Evolutionary conservation across 2,888 invertebrate species (phyloP).

Genomic region (Torymus texanus): DNA sequence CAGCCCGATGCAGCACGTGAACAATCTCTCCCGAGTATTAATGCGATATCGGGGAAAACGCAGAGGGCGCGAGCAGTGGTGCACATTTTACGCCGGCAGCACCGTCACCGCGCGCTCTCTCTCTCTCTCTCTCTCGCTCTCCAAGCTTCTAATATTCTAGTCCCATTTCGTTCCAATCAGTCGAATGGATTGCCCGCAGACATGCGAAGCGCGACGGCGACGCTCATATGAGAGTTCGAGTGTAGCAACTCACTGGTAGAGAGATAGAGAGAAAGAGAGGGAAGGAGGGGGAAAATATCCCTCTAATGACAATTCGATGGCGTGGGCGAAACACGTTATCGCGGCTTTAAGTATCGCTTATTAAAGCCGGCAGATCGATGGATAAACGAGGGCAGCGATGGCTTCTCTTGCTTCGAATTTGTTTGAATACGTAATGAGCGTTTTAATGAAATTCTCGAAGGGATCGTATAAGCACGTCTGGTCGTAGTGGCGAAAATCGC

Average conservation of each 20-base stretch:
- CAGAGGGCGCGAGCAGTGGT: background rate
- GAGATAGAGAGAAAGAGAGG: too few relatives aligned
- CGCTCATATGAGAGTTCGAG: background rate
- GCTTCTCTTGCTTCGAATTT: too few relatives aligned
- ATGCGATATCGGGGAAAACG: conserved; percentile 17
- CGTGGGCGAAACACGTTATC: conserved; percentile 28
- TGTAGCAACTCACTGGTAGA: conserved; percentile 7
- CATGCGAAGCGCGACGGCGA: conserved; percentile 26
- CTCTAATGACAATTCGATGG: conserved; percentile 46
- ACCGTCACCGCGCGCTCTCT: too few relatives aligned
- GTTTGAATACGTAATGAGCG: background rate
- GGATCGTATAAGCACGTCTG: too few relatives aligned
- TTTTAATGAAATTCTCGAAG: background rate
- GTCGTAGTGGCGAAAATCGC: too few relatives aligned
- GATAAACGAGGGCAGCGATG: background rate
- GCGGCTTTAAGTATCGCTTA: conserved; percentile 21
- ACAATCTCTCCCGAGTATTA: background rate
- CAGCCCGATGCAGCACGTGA: background rate
- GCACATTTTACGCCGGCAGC: too few relatives aligned
- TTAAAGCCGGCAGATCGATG: conserved; percentile 1
- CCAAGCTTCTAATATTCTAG: conserved; percentile 42
- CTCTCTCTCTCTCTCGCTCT: too few relatives aligned
- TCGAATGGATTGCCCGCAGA: conserved; percentile 49
- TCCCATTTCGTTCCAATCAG: conserved; percentile 54
- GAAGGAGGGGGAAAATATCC: conserved; percentile 27